phyloP scores from a whole-genome alignment of 2,888 invertebrate genomes.

The Caenorhabditis sp. region DNA sequence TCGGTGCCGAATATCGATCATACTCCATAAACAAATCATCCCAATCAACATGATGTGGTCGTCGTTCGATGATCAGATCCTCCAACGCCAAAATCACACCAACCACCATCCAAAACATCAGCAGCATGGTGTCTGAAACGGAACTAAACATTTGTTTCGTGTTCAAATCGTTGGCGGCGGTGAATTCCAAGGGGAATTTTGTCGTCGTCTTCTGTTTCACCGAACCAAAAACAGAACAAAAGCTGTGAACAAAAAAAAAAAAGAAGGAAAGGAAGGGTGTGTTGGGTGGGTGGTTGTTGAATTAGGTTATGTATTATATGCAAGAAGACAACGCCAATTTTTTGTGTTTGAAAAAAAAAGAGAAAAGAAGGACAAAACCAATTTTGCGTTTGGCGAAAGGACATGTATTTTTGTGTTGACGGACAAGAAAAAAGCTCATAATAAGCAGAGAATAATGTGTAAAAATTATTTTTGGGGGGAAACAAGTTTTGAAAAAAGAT shows the following conservation, averaged over 20 bases:
- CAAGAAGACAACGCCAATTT: slow-evolving; percentile 7
- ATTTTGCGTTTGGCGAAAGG: too few relatives aligned
- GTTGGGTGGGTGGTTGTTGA: neutral
- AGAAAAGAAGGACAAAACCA: slow-evolving; percentile 2
- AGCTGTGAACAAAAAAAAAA: slow-evolving; percentile 1
- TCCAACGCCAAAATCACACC: slow-evolving; percentile 8
- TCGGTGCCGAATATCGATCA: slow-evolving; percentile 31
- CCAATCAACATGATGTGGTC: slow-evolving; percentile 37
- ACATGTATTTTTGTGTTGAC: too few relatives aligned
- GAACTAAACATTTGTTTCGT: neutral
- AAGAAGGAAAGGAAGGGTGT: slow-evolving; percentile 4
- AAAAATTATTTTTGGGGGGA: too few relatives aligned
- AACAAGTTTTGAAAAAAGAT: too few relatives aligned
- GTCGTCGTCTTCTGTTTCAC: slow-evolving; percentile 3
- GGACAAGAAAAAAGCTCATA: too few relatives aligned
- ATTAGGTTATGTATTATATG: slow-evolving; percentile 9
- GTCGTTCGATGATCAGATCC: slow-evolving; percentile 35
- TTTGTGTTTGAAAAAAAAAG: slow-evolving; percentile 1
- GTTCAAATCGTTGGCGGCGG: too few relatives aligned
- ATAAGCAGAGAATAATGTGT: too few relatives aligned
- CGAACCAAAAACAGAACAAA: slow-evolving; percentile 8
- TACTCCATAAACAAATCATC: slow-evolving; percentile 44
- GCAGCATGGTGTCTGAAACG: neutral
- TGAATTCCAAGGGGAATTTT: slow-evolving; percentile 4
- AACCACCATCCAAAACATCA: neutral